These are phyloP conservation scores for Aleiodes testaceus DNA, from an alignment of 2,888 invertebrate species.

Conservation along the genomic window DNA sequence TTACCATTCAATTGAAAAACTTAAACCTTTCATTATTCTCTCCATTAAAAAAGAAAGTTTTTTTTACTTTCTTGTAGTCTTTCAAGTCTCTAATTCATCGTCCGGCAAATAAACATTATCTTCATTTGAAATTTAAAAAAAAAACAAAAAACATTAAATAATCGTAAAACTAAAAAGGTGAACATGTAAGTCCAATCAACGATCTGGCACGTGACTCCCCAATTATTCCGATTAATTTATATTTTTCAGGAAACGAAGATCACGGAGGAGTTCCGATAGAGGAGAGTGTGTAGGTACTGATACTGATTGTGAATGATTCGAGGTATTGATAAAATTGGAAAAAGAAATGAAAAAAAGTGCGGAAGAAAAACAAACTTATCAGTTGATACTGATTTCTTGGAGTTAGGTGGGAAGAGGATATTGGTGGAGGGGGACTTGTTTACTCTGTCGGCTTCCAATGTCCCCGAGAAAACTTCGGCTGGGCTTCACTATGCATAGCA, in stretches of 20 bases:
- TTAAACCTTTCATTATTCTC: constrained; percentile 13
- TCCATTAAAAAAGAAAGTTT: constrained; percentile 5
- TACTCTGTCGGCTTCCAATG: too few species aligned
- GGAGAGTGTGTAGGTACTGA: neutral
- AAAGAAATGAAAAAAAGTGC: too few species aligned
- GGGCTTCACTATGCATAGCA: neutral
- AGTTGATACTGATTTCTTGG: neutral
- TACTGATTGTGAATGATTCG: neutral
- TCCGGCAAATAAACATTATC: neutral
- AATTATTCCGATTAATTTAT: constrained; percentile 1
- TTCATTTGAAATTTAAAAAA: neutral
- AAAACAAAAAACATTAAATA: neutral
- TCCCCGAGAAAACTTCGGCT: neutral
- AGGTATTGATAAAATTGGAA: constrained; percentile 11
- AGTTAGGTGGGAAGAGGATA: neutral
- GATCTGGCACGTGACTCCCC: neutral
- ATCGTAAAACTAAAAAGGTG: neutral
- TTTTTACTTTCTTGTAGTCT: constrained; percentile 9
- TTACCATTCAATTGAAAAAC: constrained; percentile 2
- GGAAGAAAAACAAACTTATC: too few species aligned
- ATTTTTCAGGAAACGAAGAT: constrained; percentile 27
- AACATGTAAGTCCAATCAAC: constrained; percentile 11
- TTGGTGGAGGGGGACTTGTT: too few species aligned
- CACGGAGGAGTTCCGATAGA: neutral
- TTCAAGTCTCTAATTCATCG: constrained; percentile 16